Evolutionary conservation across 1,140 invertebrate species (phyloP), one percentile per base, ranked within the genome.

Genomic region (Zaprionus inermis): DNA sequence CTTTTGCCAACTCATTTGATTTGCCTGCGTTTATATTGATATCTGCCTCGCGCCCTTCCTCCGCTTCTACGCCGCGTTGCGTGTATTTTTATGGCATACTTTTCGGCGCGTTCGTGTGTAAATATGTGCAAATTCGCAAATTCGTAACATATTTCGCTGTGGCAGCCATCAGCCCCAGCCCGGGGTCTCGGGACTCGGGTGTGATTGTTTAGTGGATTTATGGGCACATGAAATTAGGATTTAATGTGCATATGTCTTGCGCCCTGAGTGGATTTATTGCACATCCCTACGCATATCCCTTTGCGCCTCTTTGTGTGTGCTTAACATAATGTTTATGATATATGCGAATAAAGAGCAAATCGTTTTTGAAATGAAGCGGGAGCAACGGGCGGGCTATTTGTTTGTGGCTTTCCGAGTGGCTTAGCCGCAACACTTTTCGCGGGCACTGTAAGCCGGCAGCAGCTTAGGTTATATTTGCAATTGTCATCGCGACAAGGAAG

Each of bases 161-260:
- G 60, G 58, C 72, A 46, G 78, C 68, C 81, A 71, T 73, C 78
- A 72, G 61, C 5, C 52, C 28, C 24, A 28, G 5, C 5, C 5
- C 24, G 6, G 18, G 16, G 12, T 9, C 5, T 28, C 11, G n/a
- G 20, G 18, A 20, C 49, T 72, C 60, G 73, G 69, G 84, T 86
- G 83, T 86, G 83, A 86, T 86, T 86, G 83, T 86, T 86, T 86
- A 86, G 83, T 83, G 84, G 79, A 86, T 86, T 86, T 86, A 86
- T 86, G 83, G 84, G 79, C 79, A 86, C 76, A 86, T 83, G 80
- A 88, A 88, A 86, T 86, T 88, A 89, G 83, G 83, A 86, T 86
- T 88, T 86, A 86, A 86, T 86, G 83, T 82, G 83, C 83, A 88
- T 89, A 88, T 88, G 79, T 76, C 81, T 79, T 77, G 69, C 69